phyloP scores from a whole-genome alignment of 2,888 invertebrate species.

The Xanthia togata region DNA sequence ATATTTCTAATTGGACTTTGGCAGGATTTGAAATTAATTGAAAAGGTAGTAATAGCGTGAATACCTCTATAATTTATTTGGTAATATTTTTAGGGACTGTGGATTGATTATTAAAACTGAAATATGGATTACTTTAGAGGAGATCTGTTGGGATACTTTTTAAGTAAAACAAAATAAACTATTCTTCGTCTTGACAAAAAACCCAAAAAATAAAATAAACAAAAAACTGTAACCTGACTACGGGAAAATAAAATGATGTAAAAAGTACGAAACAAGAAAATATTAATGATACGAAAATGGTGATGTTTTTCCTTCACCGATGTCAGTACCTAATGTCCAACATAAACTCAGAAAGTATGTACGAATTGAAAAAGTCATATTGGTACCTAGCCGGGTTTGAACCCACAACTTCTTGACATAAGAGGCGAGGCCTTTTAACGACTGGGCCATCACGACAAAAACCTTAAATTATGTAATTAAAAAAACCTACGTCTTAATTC shows the following conservation, averaged over 20 bases:
- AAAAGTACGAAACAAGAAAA: too few species aligned
- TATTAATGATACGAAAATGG: too few species aligned
- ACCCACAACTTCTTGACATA: neutral
- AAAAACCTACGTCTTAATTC: neutral
- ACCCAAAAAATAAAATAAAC: too few species aligned
- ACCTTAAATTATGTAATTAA: neutral
- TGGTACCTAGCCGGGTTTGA: neutral
- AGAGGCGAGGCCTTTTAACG: neutral
- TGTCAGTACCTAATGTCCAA: too few species aligned
- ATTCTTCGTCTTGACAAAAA: neutral
- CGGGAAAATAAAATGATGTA: too few species aligned
- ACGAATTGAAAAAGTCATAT: too few species aligned
- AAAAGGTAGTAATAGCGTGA: neutral
- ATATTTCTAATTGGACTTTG: neutral
- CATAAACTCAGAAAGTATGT: too few species aligned
- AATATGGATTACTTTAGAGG: neutral
- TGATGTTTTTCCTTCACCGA: too few species aligned
- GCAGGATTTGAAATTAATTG: neutral
- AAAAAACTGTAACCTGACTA: too few species aligned
- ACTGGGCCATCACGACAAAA: neutral
- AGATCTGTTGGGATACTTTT: neutral
- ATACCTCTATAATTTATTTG: neutral
- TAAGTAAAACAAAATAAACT: neutral
- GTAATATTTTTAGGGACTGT: neutral
- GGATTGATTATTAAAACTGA: neutral